Conservation (phyloP, 1,140 invertebrate species). For the Ceratina japonica region DNA sequence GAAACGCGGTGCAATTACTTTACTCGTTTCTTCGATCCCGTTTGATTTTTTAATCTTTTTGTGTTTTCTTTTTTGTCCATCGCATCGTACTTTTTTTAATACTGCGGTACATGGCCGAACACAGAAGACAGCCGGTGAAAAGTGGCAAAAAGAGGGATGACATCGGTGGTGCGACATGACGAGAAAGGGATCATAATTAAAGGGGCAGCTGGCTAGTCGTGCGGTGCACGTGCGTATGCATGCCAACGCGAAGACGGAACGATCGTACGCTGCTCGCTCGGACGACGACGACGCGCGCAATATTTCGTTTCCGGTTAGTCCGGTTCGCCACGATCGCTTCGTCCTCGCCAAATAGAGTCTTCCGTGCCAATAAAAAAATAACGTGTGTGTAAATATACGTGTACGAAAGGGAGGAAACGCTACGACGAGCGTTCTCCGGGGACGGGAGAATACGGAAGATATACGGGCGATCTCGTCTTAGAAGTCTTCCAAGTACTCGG, state of each 20-base stretch:
- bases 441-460: neutral
- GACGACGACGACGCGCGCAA: too few species aligned
- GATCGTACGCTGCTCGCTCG: conserved; percentile 1
- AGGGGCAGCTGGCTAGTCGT: conserved; percentile 43
- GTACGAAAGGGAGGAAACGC: conserved; percentile 1
- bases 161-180: conserved; percentile 28
- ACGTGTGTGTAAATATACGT: neutral
- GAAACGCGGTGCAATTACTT: neutral
- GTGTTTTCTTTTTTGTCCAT: too few species aligned
- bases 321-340: conserved; percentile 18
- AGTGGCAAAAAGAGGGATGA: conserved; percentile 24
- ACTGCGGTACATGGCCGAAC: conserved; percentile 39
- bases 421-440: conserved; percentile 6
- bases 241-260: conserved; percentile 37
- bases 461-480: neutral
- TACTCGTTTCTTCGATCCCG: too few species aligned
- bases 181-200: neutral
- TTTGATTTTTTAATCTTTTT: neutral
- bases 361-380: conserved; percentile 44
- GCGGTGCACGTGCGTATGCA: conserved; percentile 58
- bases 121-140: conserved; percentile 51
- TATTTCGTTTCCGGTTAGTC: too few species aligned
- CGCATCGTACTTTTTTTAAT: neutral
- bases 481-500: neutral
- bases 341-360: conserved; percentile 28